phyloP scores from a whole-genome alignment of 2,888 invertebrate species.

The Cotesia congregata region DNA sequence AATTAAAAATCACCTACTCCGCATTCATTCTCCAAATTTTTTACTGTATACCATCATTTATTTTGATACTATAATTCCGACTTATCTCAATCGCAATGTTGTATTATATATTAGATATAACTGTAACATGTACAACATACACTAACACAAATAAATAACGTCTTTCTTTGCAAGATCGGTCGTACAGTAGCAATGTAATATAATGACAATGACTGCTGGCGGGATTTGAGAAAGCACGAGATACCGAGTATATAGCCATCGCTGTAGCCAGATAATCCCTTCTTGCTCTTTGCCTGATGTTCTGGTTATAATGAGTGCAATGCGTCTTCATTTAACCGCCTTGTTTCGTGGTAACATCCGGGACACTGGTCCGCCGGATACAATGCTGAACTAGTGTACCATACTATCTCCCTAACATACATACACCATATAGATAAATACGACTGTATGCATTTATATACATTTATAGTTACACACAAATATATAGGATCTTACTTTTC shows the following conservation, averaged over 20 bases:
- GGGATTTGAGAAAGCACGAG: not conserved
- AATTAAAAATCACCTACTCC: too few species aligned
- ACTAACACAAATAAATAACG: conserved; percentile 8
- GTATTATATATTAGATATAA: not conserved
- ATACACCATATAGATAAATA: not conserved
- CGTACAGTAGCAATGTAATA: too few species aligned
- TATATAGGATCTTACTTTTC: not conserved
- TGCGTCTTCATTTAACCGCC: conserved; percentile 67
- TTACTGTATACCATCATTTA: not conserved
- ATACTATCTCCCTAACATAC: conserved; percentile 34
- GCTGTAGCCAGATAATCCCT: conserved; percentile 6
- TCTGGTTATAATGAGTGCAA: conserved; percentile 65
- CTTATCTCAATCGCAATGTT: not conserved
- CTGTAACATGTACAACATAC: not conserved
- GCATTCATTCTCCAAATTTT: not conserved
- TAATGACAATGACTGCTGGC: not conserved
- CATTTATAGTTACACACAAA: not conserved
- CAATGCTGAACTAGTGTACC: conserved; percentile 29
- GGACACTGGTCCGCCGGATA: conserved; percentile 48
- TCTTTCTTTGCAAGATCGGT: not conserved
- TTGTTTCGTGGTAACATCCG: conserved; percentile 60
- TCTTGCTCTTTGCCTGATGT: conserved; percentile 33
- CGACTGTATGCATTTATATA: not conserved
- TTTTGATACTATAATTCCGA: not conserved
- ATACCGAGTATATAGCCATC: not conserved